Evolutionary conservation across 1,140 invertebrate genomes (phyloP), one percentile per base, ranked within the genome.

Genomic region (Halesus radiatus): DNA sequence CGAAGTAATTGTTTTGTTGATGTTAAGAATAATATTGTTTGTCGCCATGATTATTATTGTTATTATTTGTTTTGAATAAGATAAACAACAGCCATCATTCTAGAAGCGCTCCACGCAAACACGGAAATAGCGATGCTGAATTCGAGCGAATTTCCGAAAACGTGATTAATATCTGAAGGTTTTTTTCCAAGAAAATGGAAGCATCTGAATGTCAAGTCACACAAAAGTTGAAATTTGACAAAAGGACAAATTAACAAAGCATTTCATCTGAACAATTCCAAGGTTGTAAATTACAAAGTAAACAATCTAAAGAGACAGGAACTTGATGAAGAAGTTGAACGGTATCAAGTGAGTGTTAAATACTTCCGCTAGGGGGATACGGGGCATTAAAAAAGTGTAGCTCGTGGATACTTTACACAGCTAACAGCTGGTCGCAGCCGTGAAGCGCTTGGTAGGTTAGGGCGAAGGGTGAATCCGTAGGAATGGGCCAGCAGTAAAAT

Each of bases 301-400:
- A 66, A 66, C 22, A 66, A 66, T 16, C 18, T 20, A 16, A 66
- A 3, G 22, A 26, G 23, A 66, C 15, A 29, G n/a, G 29, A 32
- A 66, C 62, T 26, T 15, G 23, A 66, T 29, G 22, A 66, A 29
- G n/a, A 29, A 26, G 26, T 32, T 15, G 23, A 32, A 13, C 37
- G 37, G 62, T 16, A n/a, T 66, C 10, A 26, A 26, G 26, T 32
- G 26, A 32, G 15, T 66, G 22, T 37, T 66, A 4, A 66, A 32
- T 66, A 32, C 26, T 66, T 29, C 23, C 23, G 23, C 26, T 66
- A 5, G 26, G 15, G n/a, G 62, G 23, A 60, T 22, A 32, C 26
- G 37, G 37, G 16, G 32, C 62, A 66, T 66, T 26, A 66, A 66
- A 64, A 64, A 64, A 66, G 13, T 66, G 62, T 66, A 26, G 37